Evolutionary conservation across 2,888 invertebrate species (phyloP).

Genomic region (Trichogramma evanescens): DNA sequence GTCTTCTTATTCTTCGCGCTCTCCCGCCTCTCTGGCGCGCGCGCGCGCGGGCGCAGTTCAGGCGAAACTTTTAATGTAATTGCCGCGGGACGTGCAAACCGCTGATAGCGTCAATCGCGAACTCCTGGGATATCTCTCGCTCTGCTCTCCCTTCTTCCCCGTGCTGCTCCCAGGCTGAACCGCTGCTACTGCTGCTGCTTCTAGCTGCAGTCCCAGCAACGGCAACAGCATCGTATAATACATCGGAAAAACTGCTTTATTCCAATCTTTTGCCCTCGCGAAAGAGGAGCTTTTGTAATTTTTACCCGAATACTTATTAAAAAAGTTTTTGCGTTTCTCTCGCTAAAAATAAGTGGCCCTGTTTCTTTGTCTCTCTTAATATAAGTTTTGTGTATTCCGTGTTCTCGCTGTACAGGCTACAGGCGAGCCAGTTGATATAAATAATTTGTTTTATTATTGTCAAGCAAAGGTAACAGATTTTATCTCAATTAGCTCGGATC

Average conservation of each 20-base stretch:
- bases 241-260: neutral
- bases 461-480: too few species aligned
- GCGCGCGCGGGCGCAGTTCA: constrained; percentile 20
- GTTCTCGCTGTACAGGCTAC: too few species aligned
- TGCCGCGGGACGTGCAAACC: constrained; percentile 36
- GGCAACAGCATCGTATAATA: too few species aligned
- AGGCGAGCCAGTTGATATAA: too few species aligned
- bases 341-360: too few species aligned
- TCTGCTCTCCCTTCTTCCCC: neutral
- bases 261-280: neutral
- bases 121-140: constrained; percentile 22
- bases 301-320: constrained; percentile 3
- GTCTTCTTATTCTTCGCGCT: neutral
- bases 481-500: too few species aligned
- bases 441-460: too few species aligned
- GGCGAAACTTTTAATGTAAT: constrained; percentile 39
- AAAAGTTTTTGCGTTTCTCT: neutral
- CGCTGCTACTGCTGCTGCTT: neutral
- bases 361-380: too few species aligned
- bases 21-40: neutral
- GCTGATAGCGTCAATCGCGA: constrained; percentile 34
- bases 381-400: too few species aligned
- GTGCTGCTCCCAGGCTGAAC: neutral
- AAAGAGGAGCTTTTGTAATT: neutral
- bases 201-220: too few species aligned